These are phyloP conservation scores for Mycetomoellerius zeteki DNA, from an alignment of 1,140 invertebrate genomes.

Conservation along the genomic window DNA sequence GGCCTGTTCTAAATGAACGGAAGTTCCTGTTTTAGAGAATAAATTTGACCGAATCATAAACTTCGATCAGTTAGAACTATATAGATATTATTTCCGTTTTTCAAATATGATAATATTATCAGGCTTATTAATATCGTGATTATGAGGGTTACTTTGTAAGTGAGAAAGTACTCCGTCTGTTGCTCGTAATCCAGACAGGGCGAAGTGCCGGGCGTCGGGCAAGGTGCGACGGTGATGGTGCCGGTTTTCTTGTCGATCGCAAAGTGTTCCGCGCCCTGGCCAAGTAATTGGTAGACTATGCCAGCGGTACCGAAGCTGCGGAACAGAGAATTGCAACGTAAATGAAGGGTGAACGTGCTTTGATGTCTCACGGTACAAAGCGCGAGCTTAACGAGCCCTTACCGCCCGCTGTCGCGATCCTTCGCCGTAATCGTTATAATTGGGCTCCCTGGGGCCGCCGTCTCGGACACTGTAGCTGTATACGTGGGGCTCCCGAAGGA, in stretches of 20 bases:
- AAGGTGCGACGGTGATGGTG: constrained; percentile 93
- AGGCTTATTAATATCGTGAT: neutral
- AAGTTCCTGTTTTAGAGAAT: neutral
- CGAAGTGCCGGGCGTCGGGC: constrained; percentile 88
- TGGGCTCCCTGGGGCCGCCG: constrained; percentile 90
- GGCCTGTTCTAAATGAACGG: neutral
- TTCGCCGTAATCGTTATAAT: constrained; percentile 93
- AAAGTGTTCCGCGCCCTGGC: constrained; percentile 94
- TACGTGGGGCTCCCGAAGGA: constrained; percentile 92
- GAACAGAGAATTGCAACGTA: constrained; percentile 33
- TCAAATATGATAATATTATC: neutral
- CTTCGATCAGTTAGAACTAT: neutral
- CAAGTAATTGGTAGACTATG: constrained; percentile 94
- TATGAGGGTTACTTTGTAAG: constrained; percentile 91
- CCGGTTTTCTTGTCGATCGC: constrained; percentile 93
- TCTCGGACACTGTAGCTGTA: constrained; percentile 91
- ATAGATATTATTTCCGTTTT: neutral
- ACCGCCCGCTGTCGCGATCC: constrained; percentile 94
- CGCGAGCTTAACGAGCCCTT: constrained; percentile 75
- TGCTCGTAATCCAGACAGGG: constrained; percentile 96
- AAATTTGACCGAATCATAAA: neutral
- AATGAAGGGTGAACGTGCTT: constrained; percentile 9
- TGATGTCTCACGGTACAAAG: constrained; percentile 38
- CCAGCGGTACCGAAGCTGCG: constrained; percentile 91
- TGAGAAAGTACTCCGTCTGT: constrained; percentile 93